Evolutionary conservation across 2,888 invertebrate species (phyloP).

Genomic region (Tipula vernalis): DNA sequence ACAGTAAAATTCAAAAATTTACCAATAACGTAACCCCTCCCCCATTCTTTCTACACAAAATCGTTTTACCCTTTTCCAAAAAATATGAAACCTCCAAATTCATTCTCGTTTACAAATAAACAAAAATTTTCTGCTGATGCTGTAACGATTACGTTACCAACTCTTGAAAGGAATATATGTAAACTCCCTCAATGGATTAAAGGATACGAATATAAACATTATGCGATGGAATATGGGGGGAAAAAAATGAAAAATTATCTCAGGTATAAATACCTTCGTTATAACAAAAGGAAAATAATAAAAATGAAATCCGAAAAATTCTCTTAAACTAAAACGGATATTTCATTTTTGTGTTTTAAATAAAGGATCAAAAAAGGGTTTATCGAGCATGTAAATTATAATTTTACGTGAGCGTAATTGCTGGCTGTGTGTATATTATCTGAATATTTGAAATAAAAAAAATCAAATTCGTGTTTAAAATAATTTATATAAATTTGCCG

Average conservation of each 20-base stretch:
- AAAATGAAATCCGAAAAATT: background rate
- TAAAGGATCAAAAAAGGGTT: background rate
- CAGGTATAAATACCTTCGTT: background rate
- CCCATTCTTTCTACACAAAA: no score
- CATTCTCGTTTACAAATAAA: background rate
- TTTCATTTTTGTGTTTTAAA: background rate
- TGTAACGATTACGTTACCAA: background rate
- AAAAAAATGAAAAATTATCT: background rate
- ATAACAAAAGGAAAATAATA: background rate
- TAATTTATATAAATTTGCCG: no score
- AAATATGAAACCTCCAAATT: no score
- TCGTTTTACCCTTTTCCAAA: background rate
- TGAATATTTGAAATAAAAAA: no score
- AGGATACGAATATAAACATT: background rate
- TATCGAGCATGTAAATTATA: background rate
- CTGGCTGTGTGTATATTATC: no score
- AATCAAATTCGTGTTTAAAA: background rate
- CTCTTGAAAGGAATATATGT: background rate
- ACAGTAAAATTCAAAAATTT: no score
- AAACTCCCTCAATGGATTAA: background rate
- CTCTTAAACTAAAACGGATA: background rate
- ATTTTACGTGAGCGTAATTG: background rate
- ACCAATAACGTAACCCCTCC: no score
- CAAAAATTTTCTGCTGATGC: background rate
- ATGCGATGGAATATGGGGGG: background rate